Percentiles rank a stretch among this genome's conserved stretches.
These are phyloP conservation scores for Rotaria sp. DNA, from an alignment of 2,888 invertebrate genomes.

Conservation along the genomic window DNA sequence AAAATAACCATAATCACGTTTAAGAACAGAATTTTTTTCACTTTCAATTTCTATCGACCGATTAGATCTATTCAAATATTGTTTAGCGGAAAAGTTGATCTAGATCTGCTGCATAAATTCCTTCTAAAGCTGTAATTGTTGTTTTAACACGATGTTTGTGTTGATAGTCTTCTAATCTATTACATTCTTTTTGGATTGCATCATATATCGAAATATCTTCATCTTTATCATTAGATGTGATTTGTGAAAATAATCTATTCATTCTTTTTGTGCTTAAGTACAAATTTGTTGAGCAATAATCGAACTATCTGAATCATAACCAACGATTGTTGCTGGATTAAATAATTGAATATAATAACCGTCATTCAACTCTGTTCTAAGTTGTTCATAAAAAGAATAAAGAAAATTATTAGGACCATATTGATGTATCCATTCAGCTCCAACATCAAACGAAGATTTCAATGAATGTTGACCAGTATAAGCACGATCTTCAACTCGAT, in stretches of 20 bases:
- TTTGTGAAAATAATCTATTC: background rate
- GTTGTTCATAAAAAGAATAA: background rate
- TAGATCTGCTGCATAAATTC: background rate
- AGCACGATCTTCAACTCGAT: background rate
- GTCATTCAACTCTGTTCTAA: too few species aligned
- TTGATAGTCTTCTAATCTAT: background rate
- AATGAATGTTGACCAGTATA: background rate
- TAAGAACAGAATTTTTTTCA: background rate
- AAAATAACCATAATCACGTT: background rate
- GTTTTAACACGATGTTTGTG: background rate
- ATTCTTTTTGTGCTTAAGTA: too few species aligned
- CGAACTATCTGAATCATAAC: background rate
- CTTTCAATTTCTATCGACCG: background rate
- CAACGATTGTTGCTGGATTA: too few species aligned
- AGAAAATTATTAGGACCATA: background rate
- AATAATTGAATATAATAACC: background rate
- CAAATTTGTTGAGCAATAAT: background rate
- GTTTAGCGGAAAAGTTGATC: background rate
- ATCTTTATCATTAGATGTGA: too few species aligned
- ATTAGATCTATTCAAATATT: too few species aligned
- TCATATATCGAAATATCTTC: background rate
- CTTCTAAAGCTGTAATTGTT: background rate
- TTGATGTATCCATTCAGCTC: background rate
- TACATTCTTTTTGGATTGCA: background rate
- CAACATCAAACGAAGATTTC: background rate